Percentiles rank a stretch among this genome's conserved stretches.
Conservation (phyloP, 1,140 invertebrate genomes). For the Saccostrea glomerata region DNA sequence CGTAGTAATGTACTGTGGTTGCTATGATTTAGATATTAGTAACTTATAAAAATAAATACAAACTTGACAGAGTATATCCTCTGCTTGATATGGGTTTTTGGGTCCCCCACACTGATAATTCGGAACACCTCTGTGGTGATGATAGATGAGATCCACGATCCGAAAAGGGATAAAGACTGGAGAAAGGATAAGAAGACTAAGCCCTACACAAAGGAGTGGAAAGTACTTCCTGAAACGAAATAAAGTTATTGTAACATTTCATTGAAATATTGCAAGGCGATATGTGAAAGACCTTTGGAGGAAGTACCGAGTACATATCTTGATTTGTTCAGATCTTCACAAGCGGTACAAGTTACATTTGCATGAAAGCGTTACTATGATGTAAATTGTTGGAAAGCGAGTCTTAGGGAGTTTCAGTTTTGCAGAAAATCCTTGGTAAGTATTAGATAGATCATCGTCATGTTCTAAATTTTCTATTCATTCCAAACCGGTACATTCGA, state of each 20-base stretch:
- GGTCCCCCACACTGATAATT: neutral
- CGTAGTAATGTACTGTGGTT: neutral
- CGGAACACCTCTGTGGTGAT: neutral
- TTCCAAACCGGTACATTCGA: no score
- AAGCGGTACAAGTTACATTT: no score
- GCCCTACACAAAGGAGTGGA: neutral
- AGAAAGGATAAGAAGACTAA: neutral
- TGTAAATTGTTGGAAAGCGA: no score
- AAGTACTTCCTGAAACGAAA: neutral
- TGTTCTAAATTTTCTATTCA: no score
- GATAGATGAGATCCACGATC: neutral
- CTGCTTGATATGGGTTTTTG: neutral
- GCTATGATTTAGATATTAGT: neutral
- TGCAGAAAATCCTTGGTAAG: no score
- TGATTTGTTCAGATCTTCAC: no score
- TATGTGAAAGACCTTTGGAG: no score
- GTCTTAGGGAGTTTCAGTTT: no score
- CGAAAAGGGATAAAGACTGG: neutral
- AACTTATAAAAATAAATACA: neutral
- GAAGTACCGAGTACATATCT: no score
- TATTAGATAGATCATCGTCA: no score
- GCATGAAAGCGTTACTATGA: no score
- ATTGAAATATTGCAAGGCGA: no score
- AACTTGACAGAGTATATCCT: conserved; percentile 5
- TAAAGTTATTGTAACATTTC: neutral